These are phyloP conservation scores for Marcusenius ussheri DNA, from an alignment of 2,113 vertebrate genomes.

Conservation along the genomic window DNA sequence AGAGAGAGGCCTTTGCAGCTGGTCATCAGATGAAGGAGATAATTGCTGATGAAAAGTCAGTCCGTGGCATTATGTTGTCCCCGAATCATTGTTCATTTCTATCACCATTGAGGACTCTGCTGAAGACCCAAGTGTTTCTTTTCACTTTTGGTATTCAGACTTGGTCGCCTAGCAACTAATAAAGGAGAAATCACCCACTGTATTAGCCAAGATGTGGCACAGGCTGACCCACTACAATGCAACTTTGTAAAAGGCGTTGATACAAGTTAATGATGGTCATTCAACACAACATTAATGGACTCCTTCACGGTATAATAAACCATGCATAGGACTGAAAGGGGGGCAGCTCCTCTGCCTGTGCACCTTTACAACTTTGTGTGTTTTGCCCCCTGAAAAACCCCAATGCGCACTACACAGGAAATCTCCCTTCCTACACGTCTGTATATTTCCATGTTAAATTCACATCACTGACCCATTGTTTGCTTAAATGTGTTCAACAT, in stretches of 20 bases:
- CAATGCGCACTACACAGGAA: neutral
- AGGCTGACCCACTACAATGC: slow-evolving; percentile 93
- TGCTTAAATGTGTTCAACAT: neutral
- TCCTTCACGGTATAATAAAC: slow-evolving; percentile 94
- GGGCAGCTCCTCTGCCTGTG: slow-evolving; percentile 38
- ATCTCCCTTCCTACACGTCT: slow-evolving; percentile 4
- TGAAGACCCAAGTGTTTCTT: slow-evolving; percentile 94
- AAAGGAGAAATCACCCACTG: slow-evolving; percentile 91
- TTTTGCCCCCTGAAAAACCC: slow-evolving; percentile 37
- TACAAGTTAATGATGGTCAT: slow-evolving; percentile 96
- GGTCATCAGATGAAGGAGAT: slow-evolving; percentile 98
- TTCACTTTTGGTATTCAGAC: slow-evolving; percentile 99
- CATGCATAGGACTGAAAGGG: slow-evolving; percentile 73
- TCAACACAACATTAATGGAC: slow-evolving; percentile 96
- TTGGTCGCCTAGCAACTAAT: slow-evolving; percentile 98
- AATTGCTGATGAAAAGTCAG: slow-evolving; percentile 99
- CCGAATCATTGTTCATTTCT: slow-evolving; percentile 98
- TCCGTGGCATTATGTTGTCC: slow-evolving; percentile 97
- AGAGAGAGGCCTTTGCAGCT: slow-evolving; percentile 97
- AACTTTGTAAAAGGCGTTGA: slow-evolving; percentile 90
- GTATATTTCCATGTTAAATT: slow-evolving; percentile 13
- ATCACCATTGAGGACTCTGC: slow-evolving; percentile 94
- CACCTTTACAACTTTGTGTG: slow-evolving; percentile 53
- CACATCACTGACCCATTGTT: slow-evolving; percentile 2
- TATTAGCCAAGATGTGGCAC: slow-evolving; percentile 92